These are phyloP conservation scores for Limonius californicus DNA, from an alignment of 1,140 invertebrate species.

Conservation along the genomic window DNA sequence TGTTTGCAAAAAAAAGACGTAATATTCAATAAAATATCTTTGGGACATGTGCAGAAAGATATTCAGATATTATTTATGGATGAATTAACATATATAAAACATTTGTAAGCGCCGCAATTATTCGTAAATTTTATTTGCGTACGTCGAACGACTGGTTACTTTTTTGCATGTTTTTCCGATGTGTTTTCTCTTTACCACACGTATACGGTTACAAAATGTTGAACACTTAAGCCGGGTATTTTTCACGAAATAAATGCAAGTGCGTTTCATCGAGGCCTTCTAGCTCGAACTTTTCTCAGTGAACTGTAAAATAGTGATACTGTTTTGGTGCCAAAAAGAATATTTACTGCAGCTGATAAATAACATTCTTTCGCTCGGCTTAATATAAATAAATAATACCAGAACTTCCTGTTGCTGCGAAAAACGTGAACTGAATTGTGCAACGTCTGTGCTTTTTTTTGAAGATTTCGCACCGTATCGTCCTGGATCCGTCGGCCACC, in stretches of 20 bases:
- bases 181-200: neutral
- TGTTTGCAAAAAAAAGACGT: too few relatives aligned
- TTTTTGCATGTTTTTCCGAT: neutral
- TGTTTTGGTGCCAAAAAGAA: slow-evolving; percentile 10
- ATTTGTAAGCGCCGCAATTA: too few relatives aligned
- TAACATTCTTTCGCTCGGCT: too few relatives aligned
- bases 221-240: neutral
- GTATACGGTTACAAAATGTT: neutral
- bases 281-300: neutral
- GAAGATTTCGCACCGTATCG: neutral
- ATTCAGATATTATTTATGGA: too few relatives aligned
- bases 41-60: too few relatives aligned
- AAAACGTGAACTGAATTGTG: too few relatives aligned
- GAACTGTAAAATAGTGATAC: slow-evolving; percentile 15
- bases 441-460: slow-evolving; percentile 4
- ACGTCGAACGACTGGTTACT: neutral
- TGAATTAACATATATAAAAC: too few relatives aligned
- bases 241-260: slow-evolving; percentile 7
- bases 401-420: too few relatives aligned
- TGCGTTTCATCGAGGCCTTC: neutral
- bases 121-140: too few relatives aligned
- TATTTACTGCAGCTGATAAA: neutral
- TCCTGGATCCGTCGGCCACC: neutral
- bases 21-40: too few relatives aligned
- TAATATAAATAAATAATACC: too few relatives aligned